Percentiles rank a stretch among this genome's conserved stretches.
phyloP scores from a whole-genome alignment of 2,888 invertebrate genomes.

The Parelbella ahira region DNA sequence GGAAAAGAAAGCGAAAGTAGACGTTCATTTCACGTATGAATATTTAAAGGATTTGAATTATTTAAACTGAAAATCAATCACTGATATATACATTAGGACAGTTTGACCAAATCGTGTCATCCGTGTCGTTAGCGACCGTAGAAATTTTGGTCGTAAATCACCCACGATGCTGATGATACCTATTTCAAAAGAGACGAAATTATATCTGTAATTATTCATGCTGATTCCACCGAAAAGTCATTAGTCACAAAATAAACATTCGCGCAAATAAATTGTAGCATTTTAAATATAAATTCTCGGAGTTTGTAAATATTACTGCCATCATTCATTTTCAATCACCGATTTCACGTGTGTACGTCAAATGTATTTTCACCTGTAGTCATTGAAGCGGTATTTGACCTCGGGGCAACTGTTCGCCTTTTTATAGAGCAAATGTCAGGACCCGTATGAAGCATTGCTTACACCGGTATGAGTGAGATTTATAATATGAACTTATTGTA shows the following conservation, averaged over 20 bases:
- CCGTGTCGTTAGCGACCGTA: constrained; percentile 26
- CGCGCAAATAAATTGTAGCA: constrained; percentile 14
- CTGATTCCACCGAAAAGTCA: constrained; percentile 20
- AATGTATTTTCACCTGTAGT: no score
- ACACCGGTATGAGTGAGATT: no score
- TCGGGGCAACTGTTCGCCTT: no score
- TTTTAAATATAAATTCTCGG: constrained; percentile 31
- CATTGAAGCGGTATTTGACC: no score
- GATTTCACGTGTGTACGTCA: no score
- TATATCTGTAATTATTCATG: constrained; percentile 28
- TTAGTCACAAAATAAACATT: constrained; percentile 25
- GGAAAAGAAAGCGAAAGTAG: no score
- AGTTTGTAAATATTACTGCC: constrained; percentile 31
- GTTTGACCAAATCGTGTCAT: constrained; percentile 18
- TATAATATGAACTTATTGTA: no score
- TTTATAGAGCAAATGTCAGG: no score
- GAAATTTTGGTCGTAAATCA: constrained; percentile 54
- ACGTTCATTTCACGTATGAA: no score
- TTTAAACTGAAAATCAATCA: constrained; percentile 7
- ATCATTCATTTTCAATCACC: constrained; percentile 9
- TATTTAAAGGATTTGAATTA: constrained; percentile 3
- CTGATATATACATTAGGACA: constrained; percentile 7
- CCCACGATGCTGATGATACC: constrained; percentile 42
- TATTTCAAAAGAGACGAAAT: constrained; percentile 46
- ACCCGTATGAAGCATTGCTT: no score